Evolutionary conservation across 1,140 invertebrate genomes (phyloP).

Genomic region (Zaprionus kolodkinae): DNA sequence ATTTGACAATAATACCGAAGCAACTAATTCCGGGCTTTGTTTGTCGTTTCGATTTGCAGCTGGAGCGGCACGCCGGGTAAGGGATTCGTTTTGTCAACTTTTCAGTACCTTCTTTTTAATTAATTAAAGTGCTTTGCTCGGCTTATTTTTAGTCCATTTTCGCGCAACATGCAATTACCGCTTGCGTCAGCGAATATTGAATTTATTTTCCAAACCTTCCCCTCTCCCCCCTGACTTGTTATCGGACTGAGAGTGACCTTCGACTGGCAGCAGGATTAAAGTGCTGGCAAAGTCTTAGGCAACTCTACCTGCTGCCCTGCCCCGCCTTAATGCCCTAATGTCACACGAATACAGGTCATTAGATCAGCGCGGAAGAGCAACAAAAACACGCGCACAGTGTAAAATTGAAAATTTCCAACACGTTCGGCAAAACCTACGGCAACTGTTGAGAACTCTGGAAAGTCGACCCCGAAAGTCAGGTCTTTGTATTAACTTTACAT

Average conservation of each 20-base stretch:
- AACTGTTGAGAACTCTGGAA: conserved; percentile 61
- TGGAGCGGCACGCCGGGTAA: too few species aligned
- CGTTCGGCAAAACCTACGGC: conserved; percentile 42
- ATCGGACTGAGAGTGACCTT: conserved; percentile 49
- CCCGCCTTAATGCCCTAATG: conserved; percentile 41
- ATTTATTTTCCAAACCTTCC: conserved; percentile 25
- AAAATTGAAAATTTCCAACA: conserved; percentile 77
- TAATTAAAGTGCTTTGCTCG: conserved; percentile 76
- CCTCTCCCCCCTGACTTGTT: conserved; percentile 7
- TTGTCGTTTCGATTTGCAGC: conserved; percentile 68
- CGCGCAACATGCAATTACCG: conserved; percentile 60
- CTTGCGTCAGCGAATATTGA: conserved; percentile 75
- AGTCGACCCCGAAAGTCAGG: conserved; percentile 63
- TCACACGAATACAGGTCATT: conserved; percentile 60
- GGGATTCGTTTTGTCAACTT: conserved; percentile 45
- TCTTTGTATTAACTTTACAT: conserved; percentile 74
- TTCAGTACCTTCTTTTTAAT: conserved; percentile 67
- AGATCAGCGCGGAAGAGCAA: conserved; percentile 28
- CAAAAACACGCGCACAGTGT: conserved; percentile 30
- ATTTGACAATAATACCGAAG: conserved; percentile 71
- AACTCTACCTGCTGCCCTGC: conserved; percentile 8
- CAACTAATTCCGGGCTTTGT: conserved; percentile 71
- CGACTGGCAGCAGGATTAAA: conserved; percentile 53
- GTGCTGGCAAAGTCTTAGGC: conserved; percentile 50
- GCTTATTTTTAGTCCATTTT: conserved; percentile 60